Conservation (phyloP, 2,797 vertebrate species). For the Pseudochaenichthys georgianus region DNA sequence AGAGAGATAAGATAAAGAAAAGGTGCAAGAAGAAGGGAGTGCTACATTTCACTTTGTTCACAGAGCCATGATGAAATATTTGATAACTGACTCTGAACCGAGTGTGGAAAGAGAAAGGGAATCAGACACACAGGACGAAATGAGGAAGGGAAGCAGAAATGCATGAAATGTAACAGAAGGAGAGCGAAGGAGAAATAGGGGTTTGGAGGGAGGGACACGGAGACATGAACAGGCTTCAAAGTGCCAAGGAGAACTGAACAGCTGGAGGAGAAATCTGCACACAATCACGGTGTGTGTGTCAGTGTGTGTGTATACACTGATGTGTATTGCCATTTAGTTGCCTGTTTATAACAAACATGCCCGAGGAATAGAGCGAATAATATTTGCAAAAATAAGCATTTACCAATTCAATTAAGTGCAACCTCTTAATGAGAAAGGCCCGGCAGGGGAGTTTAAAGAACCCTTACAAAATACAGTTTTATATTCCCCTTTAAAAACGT, state of each 20-base stretch:
- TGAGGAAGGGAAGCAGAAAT: conserved; percentile 61
- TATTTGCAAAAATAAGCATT: conserved; percentile 75
- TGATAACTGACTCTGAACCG: conserved; percentile 64
- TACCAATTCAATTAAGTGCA: conserved; percentile 74
- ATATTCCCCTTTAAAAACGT: conserved; percentile 18
- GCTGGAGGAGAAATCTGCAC: conserved; percentile 80
- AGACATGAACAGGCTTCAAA: conserved; percentile 80
- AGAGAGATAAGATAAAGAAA: conserved; percentile 24
- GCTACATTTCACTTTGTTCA: conserved; percentile 74
- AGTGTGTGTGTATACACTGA: conserved; percentile 36
- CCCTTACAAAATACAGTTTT: conserved; percentile 6
- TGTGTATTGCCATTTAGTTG: conserved; percentile 66
- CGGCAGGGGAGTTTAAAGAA: conserved; percentile 39
- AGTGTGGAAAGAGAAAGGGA: conserved; percentile 44
- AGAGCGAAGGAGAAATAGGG: conserved; percentile 62
- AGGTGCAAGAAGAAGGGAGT: conserved; percentile 47
- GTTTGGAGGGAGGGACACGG: conserved; percentile 73
- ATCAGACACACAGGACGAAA: conserved; percentile 50
- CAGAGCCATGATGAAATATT: conserved; percentile 76
- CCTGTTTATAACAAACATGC: conserved; percentile 73
- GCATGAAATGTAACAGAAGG: conserved; percentile 72
- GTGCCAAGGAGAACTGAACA: conserved; percentile 79
- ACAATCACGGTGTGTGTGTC: neutral
- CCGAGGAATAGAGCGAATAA: conserved; percentile 64
- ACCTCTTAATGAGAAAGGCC: conserved; percentile 59